A percentile compares a stretch with the other conserved stretches of the same genome.
Evolutionary conservation across 2,113 vertebrate species (phyloP).

Genomic region (Sebastes fasciatus): DNA sequence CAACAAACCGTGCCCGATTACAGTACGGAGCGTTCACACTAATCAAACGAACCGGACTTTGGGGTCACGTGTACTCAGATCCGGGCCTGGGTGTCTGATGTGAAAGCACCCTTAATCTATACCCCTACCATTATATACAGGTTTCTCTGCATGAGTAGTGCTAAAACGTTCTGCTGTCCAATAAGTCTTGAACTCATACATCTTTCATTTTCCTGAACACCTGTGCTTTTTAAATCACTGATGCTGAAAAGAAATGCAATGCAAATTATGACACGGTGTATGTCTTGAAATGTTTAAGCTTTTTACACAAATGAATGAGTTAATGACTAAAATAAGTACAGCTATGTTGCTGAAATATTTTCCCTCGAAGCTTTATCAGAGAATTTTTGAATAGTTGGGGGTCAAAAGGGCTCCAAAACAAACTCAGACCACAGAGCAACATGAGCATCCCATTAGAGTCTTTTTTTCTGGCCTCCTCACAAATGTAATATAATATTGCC

Average conservation of each 20-base stretch:
- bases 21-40: too few species aligned
- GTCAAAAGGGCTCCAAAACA: constrained; percentile 6
- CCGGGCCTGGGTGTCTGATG: too few species aligned
- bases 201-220: background rate
- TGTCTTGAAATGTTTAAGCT: background rate
- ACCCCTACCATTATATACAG: background rate
- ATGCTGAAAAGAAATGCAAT: background rate
- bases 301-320: background rate
- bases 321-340: background rate
- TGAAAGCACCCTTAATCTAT: background rate
- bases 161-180: background rate
- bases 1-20: too few species aligned
- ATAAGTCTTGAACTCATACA: constrained; percentile 7
- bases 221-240: background rate
- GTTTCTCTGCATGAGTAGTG: constrained; percentile 3
- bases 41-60: too few species aligned
- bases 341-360: background rate
- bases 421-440: background rate
- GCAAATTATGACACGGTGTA: background rate
- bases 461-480: constrained; percentile 3
- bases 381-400: background rate
- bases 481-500: background rate
- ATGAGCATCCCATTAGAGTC: background rate
- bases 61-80: too few species aligned
- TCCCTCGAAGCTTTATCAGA: background rate